These are phyloP conservation scores for Phanerotoma sp. DNA, from an alignment of 2,888 invertebrate genomes.

Conservation along the genomic window DNA sequence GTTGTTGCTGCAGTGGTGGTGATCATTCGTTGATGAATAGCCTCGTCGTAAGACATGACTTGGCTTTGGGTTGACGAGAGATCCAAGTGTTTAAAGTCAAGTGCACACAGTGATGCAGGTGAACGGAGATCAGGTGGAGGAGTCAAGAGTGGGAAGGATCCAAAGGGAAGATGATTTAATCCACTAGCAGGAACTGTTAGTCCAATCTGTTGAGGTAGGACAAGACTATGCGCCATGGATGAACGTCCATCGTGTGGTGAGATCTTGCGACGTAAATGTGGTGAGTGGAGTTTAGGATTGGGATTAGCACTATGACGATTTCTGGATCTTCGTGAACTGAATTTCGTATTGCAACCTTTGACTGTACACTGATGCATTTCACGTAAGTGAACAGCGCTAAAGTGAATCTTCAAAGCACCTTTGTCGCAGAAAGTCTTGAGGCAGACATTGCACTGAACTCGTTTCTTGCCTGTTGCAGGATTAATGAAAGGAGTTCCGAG, in stretches of 20 bases:
- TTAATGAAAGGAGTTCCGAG: constrained; percentile 89
- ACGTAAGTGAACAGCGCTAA: constrained; percentile 95
- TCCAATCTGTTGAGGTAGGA: constrained; percentile 73
- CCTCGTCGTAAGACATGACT: constrained; percentile 56
- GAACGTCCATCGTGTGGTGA: constrained; percentile 92
- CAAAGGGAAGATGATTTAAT: constrained; percentile 74
- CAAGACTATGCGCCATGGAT: constrained; percentile 79
- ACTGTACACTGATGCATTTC: constrained; percentile 99
- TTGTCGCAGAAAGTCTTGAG: constrained; percentile 99
- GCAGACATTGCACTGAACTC: constrained; percentile 98
- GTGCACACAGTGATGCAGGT: constrained; percentile 59
- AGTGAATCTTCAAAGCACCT: constrained; percentile 98
- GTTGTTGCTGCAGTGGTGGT: constrained; percentile 59
- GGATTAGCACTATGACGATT: constrained; percentile 98
- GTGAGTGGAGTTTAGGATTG: constrained; percentile 96
- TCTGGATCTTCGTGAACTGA: constrained; percentile 91
- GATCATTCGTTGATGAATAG: constrained; percentile 63
- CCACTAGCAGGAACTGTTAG: constrained; percentile 66
- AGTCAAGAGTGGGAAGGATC: constrained; percentile 76
- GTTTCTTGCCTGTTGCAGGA: constrained; percentile 91
- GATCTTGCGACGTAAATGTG: constrained; percentile 89
- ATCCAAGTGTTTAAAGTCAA: constrained; percentile 70
- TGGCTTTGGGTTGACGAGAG: constrained; percentile 59
- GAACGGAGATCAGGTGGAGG: constrained; percentile 69
- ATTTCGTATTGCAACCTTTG: constrained; percentile 99